These are phyloP conservation scores for Ceratosolen fusciceps DNA, from an alignment of 1,140 invertebrate genomes.

Conservation along the genomic window DNA sequence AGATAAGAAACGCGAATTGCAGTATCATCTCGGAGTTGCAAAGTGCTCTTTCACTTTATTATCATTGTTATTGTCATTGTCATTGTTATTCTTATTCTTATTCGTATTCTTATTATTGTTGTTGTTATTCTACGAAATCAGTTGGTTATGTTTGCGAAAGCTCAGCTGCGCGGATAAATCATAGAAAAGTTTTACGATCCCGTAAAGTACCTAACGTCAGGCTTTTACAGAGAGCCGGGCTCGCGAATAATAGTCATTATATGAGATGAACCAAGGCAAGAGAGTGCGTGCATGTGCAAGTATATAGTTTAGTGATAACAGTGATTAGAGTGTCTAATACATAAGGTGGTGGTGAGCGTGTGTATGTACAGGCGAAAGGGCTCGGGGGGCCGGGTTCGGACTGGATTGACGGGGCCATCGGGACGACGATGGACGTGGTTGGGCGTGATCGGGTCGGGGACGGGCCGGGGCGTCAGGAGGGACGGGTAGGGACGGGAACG, in stretches of 20 bases:
- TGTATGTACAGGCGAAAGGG: constrained; percentile 42
- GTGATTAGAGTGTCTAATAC: constrained; percentile 28
- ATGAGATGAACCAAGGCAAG: constrained; percentile 23
- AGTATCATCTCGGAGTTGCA: neutral
- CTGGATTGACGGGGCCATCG: neutral
- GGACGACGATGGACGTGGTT: neutral
- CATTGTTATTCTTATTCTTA: neutral
- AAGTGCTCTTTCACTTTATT: neutral
- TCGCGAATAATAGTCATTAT: neutral
- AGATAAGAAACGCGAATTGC: neutral
- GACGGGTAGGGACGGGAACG: constrained; percentile 45
- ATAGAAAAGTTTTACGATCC: constrained; percentile 10
- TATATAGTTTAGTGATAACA: constrained; percentile 45
- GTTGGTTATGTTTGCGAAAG: constrained; percentile 16
- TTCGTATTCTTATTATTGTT: neutral
- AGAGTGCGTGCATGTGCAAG: constrained; percentile 57
- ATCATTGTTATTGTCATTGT: neutral
- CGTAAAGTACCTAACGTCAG: neutral
- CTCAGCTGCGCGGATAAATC: neutral
- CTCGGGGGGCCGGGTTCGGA: neutral
- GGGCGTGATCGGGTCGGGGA: neutral
- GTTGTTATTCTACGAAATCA: neutral
- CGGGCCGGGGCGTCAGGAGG: neutral
- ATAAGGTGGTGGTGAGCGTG: constrained; percentile 6
- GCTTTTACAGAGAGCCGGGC: neutral